Evolutionary conservation across 2,113 vertebrate species (phyloP).

Genomic region (Dicentrarchus labrax): DNA sequence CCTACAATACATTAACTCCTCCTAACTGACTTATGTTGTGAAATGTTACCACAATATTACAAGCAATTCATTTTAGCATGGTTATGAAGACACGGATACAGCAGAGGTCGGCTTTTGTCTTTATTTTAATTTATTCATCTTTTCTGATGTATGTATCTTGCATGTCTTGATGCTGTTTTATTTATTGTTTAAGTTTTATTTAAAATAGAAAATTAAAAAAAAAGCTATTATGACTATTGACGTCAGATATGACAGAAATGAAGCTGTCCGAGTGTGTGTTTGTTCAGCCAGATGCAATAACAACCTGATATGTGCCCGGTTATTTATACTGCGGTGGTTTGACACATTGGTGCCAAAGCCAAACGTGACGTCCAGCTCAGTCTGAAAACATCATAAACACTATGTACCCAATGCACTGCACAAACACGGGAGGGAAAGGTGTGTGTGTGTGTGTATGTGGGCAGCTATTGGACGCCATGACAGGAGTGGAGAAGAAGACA

Average conservation of each 20-base stretch:
- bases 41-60: constrained; percentile 5
- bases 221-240: neutral
- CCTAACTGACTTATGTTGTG: constrained; percentile 5
- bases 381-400: constrained; percentile 66
- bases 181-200: too few species aligned
- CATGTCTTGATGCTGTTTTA: too few species aligned
- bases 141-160: neutral
- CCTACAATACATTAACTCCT: neutral
- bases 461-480: constrained; percentile 4
- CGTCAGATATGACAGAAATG: neutral
- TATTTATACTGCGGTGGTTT: constrained; percentile 71
- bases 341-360: constrained; percentile 52
- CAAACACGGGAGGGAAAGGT: constrained; percentile 10
- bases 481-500: constrained; percentile 12
- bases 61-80: neutral
- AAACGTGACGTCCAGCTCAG: constrained; percentile 63
- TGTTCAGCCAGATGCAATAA: constrained; percentile 49
- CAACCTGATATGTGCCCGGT: constrained; percentile 51
- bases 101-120: neutral
- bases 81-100: neutral
- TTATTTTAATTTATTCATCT: neutral
- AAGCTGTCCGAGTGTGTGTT: constrained; percentile 8
- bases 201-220: neutral
- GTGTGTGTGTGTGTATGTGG: constrained; percentile 3
- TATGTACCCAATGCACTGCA: constrained; percentile 34